Evolutionary conservation across 2,113 vertebrate species (phyloP).

Genomic region (Syngnathus scovelli): DNA sequence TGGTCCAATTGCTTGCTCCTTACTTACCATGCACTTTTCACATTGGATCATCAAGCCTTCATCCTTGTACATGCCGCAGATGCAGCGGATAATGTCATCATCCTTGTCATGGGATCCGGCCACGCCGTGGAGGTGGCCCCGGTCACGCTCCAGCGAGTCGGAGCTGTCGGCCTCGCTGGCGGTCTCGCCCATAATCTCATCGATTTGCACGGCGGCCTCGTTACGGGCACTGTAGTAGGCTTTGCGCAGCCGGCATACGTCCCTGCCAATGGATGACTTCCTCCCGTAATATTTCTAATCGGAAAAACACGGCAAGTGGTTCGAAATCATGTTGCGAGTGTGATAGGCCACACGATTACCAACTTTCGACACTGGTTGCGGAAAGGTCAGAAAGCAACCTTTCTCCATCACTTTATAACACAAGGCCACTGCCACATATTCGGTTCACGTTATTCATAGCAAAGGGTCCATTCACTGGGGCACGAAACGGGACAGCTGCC

Average conservation of each 20-base stretch:
- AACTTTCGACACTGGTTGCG: not conserved
- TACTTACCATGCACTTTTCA: conserved; percentile 95
- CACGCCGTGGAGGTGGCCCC: conserved; percentile 67
- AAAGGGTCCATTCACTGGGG: not conserved
- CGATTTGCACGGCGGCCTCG: conserved; percentile 90
- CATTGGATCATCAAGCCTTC: conserved; percentile 99
- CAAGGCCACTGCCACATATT: not conserved
- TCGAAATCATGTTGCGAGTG: not conserved
- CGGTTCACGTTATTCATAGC: not conserved
- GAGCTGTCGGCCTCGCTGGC: conserved; percentile 97
- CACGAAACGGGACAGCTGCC: conserved; percentile 29
- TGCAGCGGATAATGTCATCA: conserved; percentile 94
- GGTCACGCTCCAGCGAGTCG: conserved; percentile 77
- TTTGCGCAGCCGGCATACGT: conserved; percentile 89
- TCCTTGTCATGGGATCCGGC: conserved; percentile 77
- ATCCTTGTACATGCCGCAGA: conserved; percentile 97
- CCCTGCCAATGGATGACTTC: conserved; percentile 86
- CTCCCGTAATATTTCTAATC: conserved; percentile 92
- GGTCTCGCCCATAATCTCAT: conserved; percentile 95
- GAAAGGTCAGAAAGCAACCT: not conserved
- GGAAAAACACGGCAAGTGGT: conserved; percentile 6
- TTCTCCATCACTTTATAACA: not conserved
- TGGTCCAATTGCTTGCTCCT: not conserved
- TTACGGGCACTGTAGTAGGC: conserved; percentile 91
- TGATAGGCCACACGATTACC: not conserved